Percentiles rank a stretch among this genome's conserved stretches.
phyloP scores from a whole-genome alignment of 2,888 invertebrate species.

The Idaea dimidiata region DNA sequence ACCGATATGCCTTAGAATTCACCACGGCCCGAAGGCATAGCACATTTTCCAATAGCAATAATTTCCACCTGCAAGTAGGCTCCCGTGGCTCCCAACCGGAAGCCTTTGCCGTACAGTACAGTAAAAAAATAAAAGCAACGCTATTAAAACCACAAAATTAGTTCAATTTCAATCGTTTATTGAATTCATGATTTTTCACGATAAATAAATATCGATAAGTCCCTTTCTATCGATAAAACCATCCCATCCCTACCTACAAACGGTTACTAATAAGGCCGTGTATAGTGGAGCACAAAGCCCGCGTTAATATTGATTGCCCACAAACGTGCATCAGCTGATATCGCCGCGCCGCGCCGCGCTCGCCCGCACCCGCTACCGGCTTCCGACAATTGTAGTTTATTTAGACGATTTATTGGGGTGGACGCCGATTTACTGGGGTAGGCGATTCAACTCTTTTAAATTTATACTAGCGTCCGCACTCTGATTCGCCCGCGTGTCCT shows the following conservation, averaged over 20 bases:
- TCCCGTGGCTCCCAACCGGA: too few relatives aligned
- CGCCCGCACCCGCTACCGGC: constrained; percentile 1
- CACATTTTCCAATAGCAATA: too few relatives aligned
- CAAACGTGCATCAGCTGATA: constrained; percentile 1
- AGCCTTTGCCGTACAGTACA: too few relatives aligned
- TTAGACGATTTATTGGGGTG: not conserved
- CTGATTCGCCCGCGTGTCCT: too few relatives aligned
- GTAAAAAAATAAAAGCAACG: too few relatives aligned
- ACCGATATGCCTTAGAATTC: too few relatives aligned
- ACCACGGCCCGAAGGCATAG: too few relatives aligned
- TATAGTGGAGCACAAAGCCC: constrained; percentile 61
- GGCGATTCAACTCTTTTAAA: not conserved
- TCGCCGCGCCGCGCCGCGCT: not conserved
- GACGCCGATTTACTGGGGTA: not conserved
- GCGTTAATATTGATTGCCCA: constrained; percentile 34
- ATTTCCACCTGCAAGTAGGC: too few relatives aligned
- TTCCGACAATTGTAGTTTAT: not conserved
- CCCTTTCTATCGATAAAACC: constrained; percentile 14
- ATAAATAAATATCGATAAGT: constrained; percentile 25
- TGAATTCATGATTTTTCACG: not conserved
- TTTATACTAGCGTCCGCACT: too few relatives aligned
- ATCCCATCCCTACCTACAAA: constrained; percentile 37
- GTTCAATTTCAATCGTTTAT: too few relatives aligned
- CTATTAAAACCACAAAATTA: too few relatives aligned
- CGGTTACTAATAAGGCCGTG: constrained; percentile 66